Conservation (phyloP, 2,113 vertebrate species). For the Quiscalus mexicanus region DNA sequence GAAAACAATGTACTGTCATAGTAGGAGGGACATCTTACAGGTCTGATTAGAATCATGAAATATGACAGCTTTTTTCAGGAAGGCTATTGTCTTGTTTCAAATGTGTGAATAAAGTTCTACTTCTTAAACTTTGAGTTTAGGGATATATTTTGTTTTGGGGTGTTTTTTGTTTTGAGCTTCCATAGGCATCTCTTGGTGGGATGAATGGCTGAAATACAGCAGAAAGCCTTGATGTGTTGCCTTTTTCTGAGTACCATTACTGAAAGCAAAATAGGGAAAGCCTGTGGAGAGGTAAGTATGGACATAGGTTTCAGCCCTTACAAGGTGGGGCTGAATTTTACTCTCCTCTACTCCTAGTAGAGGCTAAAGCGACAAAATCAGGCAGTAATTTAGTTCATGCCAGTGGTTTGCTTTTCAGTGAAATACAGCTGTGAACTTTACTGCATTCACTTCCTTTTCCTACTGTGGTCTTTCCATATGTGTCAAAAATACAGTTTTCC, state of each 20-base stretch:
- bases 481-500: neutral
- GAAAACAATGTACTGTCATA: neutral
- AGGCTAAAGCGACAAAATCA: neutral
- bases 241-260: neutral
- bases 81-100: neutral
- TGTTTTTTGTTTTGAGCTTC: neutral
- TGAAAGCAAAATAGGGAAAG: neutral
- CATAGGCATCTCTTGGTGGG: neutral
- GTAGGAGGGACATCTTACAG: neutral
- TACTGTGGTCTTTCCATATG: neutral
- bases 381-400: neutral
- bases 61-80: neutral
- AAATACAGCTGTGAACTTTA: neutral
- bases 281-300: neutral
- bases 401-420: neutral
- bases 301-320: neutral
- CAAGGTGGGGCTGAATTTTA: neutral
- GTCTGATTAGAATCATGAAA: neutral
- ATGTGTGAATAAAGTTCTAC: conserved; percentile 32
- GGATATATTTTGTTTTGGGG: neutral
- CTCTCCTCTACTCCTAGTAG: neutral
- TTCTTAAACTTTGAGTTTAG: neutral
- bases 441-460: neutral
- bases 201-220: neutral
- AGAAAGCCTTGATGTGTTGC: neutral